These are phyloP conservation scores for Pithys albifrons DNA, from an alignment of 2,113 vertebrate species.

Conservation along the genomic window DNA sequence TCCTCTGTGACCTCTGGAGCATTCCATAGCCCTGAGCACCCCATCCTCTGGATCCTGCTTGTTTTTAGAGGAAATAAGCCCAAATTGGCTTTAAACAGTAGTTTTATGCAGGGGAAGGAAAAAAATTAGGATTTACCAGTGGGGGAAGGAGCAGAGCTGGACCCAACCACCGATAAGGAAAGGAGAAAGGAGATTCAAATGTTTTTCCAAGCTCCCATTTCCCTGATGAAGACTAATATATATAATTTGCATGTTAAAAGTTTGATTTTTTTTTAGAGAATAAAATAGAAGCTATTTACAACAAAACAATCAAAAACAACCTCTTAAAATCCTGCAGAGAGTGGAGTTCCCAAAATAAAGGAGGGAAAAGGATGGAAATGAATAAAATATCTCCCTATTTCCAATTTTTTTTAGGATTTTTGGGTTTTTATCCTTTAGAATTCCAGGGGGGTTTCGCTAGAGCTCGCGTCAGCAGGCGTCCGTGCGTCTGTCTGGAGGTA, in stretches of 20 bases:
- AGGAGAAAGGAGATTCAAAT: conserved; percentile 1
- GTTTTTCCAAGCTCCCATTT: conserved; percentile 2
- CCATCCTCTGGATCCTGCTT: background rate
- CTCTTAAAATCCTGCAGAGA: conserved; percentile 12
- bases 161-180: background rate
- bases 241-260: conserved; percentile 39
- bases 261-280: conserved; percentile 31
- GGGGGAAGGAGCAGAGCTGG: background rate
- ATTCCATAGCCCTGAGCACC: background rate
- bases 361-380: conserved; percentile 1
- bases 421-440: background rate
- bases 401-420: background rate
- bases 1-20: background rate
- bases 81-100: background rate
- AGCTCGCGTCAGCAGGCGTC: conserved; percentile 9
- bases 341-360: conserved; percentile 1
- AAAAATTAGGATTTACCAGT: background rate
- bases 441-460: conserved; percentile 42
- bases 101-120: background rate
- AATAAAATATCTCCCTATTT: conserved; percentile 31
- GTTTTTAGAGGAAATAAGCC: background rate
- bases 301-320: conserved; percentile 28
- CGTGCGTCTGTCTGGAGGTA: conserved; percentile 54
- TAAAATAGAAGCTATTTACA: conserved; percentile 66
- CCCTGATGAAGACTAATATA: conserved; percentile 48